These are phyloP conservation scores for Tarsius wallacei DNA, from an alignment of 2,797 vertebrate genomes.

Conservation along the genomic window DNA sequence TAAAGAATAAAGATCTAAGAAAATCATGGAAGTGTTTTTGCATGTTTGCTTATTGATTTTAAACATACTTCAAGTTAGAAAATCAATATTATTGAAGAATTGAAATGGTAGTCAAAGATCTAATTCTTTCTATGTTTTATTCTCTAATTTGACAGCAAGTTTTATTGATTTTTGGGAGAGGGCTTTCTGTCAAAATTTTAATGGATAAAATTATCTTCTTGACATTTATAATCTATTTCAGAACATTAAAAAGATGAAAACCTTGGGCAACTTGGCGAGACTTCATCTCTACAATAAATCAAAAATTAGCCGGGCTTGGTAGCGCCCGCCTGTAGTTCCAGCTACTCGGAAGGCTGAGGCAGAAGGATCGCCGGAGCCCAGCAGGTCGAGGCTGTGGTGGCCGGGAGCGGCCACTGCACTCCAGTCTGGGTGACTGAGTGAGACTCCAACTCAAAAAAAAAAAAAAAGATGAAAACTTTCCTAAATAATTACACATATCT, in stretches of 20 bases:
- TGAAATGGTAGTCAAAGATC: neutral
- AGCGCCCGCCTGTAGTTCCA: too few relatives aligned
- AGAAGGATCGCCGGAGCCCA: too few relatives aligned
- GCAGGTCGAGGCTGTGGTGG: too few relatives aligned
- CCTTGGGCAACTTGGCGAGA: too few relatives aligned
- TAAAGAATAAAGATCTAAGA: neutral
- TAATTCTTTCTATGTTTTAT: neutral
- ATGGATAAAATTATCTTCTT: neutral
- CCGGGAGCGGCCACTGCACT: too few relatives aligned
- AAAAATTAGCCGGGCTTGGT: too few relatives aligned
- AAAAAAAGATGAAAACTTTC: neutral
- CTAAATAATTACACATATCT: neutral
- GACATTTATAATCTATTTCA: neutral
- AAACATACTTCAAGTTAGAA: neutral
- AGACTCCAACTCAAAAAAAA: too few relatives aligned
- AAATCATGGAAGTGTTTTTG: constrained; percentile 27
- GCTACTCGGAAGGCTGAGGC: too few relatives aligned
- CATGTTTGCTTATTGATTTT: constrained; percentile 29
- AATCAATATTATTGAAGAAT: constrained; percentile 40
- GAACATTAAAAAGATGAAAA: neutral
- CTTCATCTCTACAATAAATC: too few relatives aligned
- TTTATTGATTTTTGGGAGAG: neutral
- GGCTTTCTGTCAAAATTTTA: neutral
- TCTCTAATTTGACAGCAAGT: neutral
- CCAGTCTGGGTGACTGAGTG: too few relatives aligned